Evolutionary conservation across 2,113 vertebrate species (phyloP).

Genomic region (Grantiella picta): DNA sequence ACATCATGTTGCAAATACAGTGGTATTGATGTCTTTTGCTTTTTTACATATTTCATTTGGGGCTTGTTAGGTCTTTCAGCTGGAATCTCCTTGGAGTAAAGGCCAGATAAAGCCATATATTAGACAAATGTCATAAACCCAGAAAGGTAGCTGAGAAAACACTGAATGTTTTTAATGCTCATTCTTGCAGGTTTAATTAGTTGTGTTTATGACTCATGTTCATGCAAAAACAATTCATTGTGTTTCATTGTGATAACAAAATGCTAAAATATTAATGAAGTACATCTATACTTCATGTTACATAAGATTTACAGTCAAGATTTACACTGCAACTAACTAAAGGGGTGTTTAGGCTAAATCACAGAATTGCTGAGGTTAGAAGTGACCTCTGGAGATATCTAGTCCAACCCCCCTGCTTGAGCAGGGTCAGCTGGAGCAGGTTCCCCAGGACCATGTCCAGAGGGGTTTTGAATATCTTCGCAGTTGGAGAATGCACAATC

Average conservation of each 20-base stretch:
- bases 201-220: neutral
- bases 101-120: neutral
- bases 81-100: neutral
- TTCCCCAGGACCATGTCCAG: neutral
- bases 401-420: neutral
- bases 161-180: neutral
- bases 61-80: neutral
- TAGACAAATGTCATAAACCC: neutral
- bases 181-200: neutral
- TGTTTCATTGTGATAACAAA: neutral
- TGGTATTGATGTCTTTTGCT: neutral
- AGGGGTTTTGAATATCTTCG: neutral
- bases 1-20: no score
- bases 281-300: neutral
- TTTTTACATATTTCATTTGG: neutral
- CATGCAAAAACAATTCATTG: neutral
- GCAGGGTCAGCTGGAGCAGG: neutral
- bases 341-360: neutral
- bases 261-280: conserved; percentile 26
- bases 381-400: neutral
- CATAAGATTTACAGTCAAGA: neutral
- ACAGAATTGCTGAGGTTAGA: neutral
- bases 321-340: neutral
- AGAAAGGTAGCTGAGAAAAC: neutral
- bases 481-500: neutral